Conservation (phyloP, 2,113 vertebrate genomes). For the Odontophorus gujanensis region DNA sequence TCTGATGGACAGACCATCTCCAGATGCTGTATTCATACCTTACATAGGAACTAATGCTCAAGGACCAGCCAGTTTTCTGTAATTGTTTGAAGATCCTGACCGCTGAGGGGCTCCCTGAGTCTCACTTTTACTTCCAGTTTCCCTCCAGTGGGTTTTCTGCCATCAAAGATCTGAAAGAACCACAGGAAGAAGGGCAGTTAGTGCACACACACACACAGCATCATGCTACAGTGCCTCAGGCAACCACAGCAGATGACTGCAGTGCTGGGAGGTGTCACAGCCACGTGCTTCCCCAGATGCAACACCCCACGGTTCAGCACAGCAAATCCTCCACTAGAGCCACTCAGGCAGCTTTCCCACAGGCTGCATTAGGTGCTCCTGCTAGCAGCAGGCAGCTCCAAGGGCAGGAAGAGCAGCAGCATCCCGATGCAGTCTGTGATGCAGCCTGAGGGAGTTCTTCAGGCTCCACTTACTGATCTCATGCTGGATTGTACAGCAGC, state of each 20-base stretch:
- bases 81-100: conserved; percentile 88
- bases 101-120: conserved; percentile 92
- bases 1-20: background rate
- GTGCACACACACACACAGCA: accelerated
- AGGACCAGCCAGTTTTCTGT: conserved; percentile 94
- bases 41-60: conserved; percentile 69
- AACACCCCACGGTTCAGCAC: accelerated
- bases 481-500: background rate
- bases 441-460: background rate
- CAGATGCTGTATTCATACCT: background rate
- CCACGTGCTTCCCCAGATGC: accelerated
- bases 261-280: background rate
- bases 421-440: accelerated
- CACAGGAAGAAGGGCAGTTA: background rate
- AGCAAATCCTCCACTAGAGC: background rate
- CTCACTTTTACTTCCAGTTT: conserved; percentile 91
- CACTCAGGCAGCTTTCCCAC: accelerated
- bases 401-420: accelerated
- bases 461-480: background rate
- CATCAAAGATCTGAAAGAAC: conserved; percentile 89
- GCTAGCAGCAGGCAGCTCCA: background rate
- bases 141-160: conserved; percentile 92
- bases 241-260: background rate
- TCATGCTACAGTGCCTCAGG: background rate
- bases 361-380: accelerated